These are phyloP conservation scores for Pyralis farinalis DNA, from an alignment of 2,888 invertebrate species.

Conservation along the genomic window DNA sequence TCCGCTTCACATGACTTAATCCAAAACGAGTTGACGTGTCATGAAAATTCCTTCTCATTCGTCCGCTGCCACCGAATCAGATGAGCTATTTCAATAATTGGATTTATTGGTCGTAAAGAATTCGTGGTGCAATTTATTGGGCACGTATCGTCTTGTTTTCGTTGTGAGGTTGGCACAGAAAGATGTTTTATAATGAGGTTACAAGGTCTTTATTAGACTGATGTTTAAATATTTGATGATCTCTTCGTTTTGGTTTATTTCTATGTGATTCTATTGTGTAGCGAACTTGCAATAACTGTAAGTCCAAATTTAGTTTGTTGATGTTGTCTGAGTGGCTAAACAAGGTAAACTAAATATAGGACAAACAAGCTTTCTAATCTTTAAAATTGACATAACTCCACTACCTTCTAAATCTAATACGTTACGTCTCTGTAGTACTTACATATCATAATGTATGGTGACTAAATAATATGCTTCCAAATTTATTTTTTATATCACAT, in stretches of 20 bases:
- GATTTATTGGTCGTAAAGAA: conserved; percentile 45
- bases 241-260: conserved; percentile 6
- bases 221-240: conserved; percentile 15
- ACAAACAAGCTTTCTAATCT: too few species aligned
- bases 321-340: too few species aligned
- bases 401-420: too few species aligned
- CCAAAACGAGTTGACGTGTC: conserved; percentile 21
- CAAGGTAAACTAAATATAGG: too few species aligned
- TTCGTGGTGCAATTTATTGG: conserved; percentile 33
- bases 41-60: conserved; percentile 11
- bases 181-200: conserved; percentile 29
- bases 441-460: too few species aligned
- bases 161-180: conserved; percentile 26
- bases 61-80: conserved; percentile 19
- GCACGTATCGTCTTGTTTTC: conserved; percentile 31
- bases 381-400: too few species aligned
- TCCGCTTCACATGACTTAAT: conserved; percentile 21
- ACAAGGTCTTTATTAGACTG: conserved; percentile 30
- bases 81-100: conserved; percentile 38
- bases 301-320: background rate
- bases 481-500: too few species aligned
- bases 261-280: background rate
- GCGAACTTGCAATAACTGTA: background rate
- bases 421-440: too few species aligned
- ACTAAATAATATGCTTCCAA: too few species aligned